These are phyloP conservation scores for Bathybates hornii DNA, from an alignment of 2,113 vertebrate genomes.

Conservation along the genomic window DNA sequence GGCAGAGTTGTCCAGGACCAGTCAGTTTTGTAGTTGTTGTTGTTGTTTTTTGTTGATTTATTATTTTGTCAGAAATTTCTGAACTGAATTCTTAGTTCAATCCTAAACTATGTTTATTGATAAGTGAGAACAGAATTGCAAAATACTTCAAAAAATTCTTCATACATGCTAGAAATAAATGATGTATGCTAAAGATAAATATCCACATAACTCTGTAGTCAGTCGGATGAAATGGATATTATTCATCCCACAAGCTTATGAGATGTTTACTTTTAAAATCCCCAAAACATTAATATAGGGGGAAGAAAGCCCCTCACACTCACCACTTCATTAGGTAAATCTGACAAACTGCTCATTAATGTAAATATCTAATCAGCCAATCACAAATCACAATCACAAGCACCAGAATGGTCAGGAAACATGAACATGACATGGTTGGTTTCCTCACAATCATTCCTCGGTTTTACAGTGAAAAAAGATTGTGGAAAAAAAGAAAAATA, in stretches of 20 bases:
- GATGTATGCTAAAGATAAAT: not conserved
- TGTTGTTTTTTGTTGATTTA: not conserved
- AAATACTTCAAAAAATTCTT: not conserved
- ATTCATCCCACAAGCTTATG: not conserved
- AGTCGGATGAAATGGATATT: not conserved
- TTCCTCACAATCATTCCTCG: not conserved
- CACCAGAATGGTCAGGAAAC: not conserved
- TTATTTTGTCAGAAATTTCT: not conserved
- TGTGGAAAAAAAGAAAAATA: not conserved
- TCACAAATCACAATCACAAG: not conserved
- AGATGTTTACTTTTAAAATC: not conserved
- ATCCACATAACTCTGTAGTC: not conserved
- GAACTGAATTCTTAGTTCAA: not conserved
- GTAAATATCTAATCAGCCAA: not conserved
- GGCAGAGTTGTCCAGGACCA: not conserved
- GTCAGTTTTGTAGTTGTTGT: not conserved
- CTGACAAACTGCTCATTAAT: not conserved
- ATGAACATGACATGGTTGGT: not conserved
- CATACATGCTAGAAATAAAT: not conserved
- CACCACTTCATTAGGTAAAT: not conserved
- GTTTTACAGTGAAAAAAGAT: not conserved
- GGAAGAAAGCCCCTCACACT: not conserved
- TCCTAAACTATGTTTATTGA: not conserved
- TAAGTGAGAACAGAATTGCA: not conserved
- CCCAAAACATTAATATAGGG: not conserved